These are phyloP conservation scores for Hyles vespertilio DNA, from an alignment of 1,140 invertebrate genomes.

Conservation along the genomic window DNA sequence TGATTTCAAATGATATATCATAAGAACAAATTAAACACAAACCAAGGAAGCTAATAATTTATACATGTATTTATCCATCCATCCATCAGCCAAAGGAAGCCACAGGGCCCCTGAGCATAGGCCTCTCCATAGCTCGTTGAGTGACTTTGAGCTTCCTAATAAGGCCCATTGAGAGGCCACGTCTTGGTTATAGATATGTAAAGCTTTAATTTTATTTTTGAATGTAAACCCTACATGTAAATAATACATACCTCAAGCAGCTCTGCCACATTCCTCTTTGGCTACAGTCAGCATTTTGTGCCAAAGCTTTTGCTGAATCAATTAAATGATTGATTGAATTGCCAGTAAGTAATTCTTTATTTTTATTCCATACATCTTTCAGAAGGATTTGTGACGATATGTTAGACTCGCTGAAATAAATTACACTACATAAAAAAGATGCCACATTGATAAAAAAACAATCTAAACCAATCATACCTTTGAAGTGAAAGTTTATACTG, in stretches of 20 bases:
- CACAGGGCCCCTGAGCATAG: no score
- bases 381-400: slow-evolving; percentile 35
- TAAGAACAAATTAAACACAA: no score
- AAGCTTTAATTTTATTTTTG: no score
- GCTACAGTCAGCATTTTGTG: slow-evolving; percentile 28
- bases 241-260: slow-evolving; percentile 30
- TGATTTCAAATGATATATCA: no score
- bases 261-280: slow-evolving; percentile 40
- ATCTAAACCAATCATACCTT: slow-evolving; percentile 18
- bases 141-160: no score
- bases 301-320: slow-evolving; percentile 24
- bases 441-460: background rate
- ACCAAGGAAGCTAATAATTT: no score
- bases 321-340: slow-evolving; percentile 27
- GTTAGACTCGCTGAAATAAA: slow-evolving; percentile 41
- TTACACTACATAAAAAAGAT: no score
- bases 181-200: no score
- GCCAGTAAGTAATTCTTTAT: slow-evolving; percentile 27
- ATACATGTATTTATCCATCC: no score
- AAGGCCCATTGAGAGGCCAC: no score
- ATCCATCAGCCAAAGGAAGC: no score
- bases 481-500: slow-evolving; percentile 38
- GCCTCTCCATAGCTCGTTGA: no score
- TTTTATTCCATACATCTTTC: slow-evolving; percentile 36
- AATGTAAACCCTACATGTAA: background rate